phyloP scores from a whole-genome alignment of 2,113 vertebrate species.

The Neodon shergylaensis region DNA sequence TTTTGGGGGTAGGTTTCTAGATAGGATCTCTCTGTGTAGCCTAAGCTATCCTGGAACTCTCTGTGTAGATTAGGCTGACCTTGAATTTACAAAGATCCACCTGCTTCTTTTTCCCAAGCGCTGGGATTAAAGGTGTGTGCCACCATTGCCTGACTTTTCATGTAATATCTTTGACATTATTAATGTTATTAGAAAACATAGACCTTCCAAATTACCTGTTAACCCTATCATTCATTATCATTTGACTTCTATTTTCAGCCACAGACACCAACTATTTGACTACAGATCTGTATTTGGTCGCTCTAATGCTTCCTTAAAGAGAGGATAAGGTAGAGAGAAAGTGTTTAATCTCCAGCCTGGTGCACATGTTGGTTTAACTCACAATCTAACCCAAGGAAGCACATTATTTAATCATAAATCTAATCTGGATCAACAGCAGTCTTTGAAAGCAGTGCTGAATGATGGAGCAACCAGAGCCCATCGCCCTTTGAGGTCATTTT shows the following conservation, averaged over 20 bases:
- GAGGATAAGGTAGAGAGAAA: not conserved
- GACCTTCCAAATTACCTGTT: not conserved
- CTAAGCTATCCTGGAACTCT: not conserved
- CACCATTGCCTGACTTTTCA: not conserved
- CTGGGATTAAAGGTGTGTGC: not conserved
- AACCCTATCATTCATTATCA: not conserved
- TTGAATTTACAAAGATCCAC: not conserved
- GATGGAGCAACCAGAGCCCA: not conserved
- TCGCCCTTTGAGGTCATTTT: not conserved
- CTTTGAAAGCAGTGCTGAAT: not conserved
- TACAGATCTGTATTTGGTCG: not conserved
- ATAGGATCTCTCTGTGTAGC: not conserved
- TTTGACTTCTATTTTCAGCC: not conserved
- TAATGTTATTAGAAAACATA: constrained; percentile 36
- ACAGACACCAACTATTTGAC: not conserved
- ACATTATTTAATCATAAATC: not conserved
- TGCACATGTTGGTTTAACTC: not conserved
- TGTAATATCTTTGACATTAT: constrained; percentile 28
- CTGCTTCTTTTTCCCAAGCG: not conserved
- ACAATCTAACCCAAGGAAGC: not conserved
- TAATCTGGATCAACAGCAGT: not conserved
- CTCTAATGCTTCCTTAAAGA: not conserved
- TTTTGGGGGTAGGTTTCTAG: not conserved
- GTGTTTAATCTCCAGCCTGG: not conserved
- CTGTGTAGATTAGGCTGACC: not conserved